These are phyloP conservation scores for Stenoptilia bipunctidactyla DNA, from an alignment of 2,888 invertebrate species.

Conservation along the genomic window DNA sequence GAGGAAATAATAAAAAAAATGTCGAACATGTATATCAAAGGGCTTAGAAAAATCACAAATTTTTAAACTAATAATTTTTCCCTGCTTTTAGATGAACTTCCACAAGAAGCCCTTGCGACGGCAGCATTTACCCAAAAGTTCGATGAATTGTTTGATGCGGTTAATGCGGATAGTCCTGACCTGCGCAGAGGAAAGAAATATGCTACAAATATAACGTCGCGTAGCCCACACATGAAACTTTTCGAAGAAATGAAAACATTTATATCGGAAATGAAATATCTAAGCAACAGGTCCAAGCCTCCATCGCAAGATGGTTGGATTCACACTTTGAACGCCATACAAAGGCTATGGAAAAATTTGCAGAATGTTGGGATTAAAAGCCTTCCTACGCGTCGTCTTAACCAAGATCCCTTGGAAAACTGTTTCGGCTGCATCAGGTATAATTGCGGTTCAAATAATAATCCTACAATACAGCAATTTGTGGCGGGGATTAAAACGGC, in stretches of 20 bases:
- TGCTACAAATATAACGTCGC: slow-evolving; percentile 5
- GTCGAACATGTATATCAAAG: too few relatives aligned
- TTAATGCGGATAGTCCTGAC: slow-evolving; percentile 11
- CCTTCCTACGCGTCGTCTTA: too few relatives aligned
- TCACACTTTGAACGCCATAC: slow-evolving; percentile 8
- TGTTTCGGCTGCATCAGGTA: slow-evolving; percentile 14
- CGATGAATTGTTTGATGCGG: slow-evolving; percentile 11
- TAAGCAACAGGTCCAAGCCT: slow-evolving; percentile 5
- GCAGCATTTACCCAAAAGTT: slow-evolving; percentile 6
- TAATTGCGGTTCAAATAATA: too few relatives aligned
- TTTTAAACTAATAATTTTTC: too few relatives aligned
- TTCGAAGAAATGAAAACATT: slow-evolving; percentile 8
- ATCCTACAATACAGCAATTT: slow-evolving; percentile 15
- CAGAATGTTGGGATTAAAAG: slow-evolving; percentile 2
- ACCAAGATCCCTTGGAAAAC: slow-evolving; percentile 14
- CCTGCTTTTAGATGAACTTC: slow-evolving; percentile 13
- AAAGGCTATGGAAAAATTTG: slow-evolving; percentile 7
- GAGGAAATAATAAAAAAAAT: too few relatives aligned
- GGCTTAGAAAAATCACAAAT: too few relatives aligned
- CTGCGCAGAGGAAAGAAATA: slow-evolving; percentile 6
- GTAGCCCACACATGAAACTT: slow-evolving; percentile 3
- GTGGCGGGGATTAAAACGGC: slow-evolving; percentile 13
- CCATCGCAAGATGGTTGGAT: slow-evolving; percentile 13
- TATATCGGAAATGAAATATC: slow-evolving; percentile 7
- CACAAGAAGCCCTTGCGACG: slow-evolving; percentile 7